Base-by-base conservation (phyloP, 2,888 invertebrate genomes). In the Prenolepis imparis region DNA sequence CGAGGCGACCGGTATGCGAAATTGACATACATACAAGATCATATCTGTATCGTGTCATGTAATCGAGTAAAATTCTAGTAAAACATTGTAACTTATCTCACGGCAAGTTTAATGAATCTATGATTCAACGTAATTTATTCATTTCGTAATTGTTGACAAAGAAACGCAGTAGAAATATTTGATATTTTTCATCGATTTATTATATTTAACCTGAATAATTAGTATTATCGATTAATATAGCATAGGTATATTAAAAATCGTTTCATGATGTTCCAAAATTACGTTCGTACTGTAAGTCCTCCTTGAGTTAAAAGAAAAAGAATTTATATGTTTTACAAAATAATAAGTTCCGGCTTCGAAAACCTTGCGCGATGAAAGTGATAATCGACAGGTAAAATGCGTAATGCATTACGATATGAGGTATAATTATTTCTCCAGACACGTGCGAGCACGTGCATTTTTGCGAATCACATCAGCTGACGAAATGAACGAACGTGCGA, bases 1-100 rank as follows among this genome's bases (percentile, higher is more conserved):
- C 75, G 75, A 83, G 41, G 64, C 48, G 63, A 78, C 70, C 59
- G 36, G 55, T 59, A 15, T 63, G 64, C 48, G 61, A 81, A 75
- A 80, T 66, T 44, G 64, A 70, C 28, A 68, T 75, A 48, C 12
- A 36, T 48, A 15, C 21, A 70, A 75, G 48, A 75, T 80, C 59
- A 21, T 70, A 70, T 59, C 55, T 80, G 32, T 44, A 36, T 44
- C 24, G 6, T 28, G 28, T 28, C 1, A 28, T 28, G 28, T 52
- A 52, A 55, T 52, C 52, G 32, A 32, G 57, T 44, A 24, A 67
- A 67, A 59, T 59, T 15, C 15, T 66, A n/a, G 3, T 11, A 36
- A 21, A 74, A 64, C 32, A 66, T 77, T 68, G 8, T 24, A 28
- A 5, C 8, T 15, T 59, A 57, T 68, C 52, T 48, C 52, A 5